Percentiles rank a stretch among this genome's conserved stretches.
Evolutionary conservation across 2,113 vertebrate species (phyloP).

Genomic region (Callipepla californica): DNA sequence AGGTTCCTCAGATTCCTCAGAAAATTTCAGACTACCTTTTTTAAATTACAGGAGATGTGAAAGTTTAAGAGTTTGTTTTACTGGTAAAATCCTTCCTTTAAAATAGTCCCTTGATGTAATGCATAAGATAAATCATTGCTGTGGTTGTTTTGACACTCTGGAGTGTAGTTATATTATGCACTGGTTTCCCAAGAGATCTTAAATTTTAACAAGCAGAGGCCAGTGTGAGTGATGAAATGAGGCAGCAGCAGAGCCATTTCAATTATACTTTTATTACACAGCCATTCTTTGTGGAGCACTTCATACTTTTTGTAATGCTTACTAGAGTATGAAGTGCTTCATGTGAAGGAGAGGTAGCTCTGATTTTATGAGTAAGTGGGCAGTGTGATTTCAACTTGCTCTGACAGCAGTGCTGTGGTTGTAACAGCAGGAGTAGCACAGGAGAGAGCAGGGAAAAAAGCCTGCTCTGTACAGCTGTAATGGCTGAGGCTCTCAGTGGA

Average conservation of each 20-base stretch:
- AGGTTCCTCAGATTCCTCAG: neutral
- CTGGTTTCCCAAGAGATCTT: conserved; percentile 59
- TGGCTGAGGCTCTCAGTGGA: neutral
- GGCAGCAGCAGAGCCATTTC: conserved; percentile 55
- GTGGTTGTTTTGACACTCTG: conserved; percentile 45
- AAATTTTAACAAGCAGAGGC: conserved; percentile 68
- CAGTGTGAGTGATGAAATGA: conserved; percentile 46
- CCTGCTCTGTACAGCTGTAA: neutral
- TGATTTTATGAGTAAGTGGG: conserved; percentile 4
- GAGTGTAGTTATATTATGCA: conserved; percentile 56
- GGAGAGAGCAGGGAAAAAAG: neutral
- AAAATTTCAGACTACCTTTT: rapidly evolving
- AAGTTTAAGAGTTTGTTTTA: conserved; percentile 15
- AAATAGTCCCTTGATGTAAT: conserved; percentile 39
- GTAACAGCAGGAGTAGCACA: neutral
- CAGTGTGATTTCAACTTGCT: neutral
- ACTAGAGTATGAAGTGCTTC: conserved; percentile 7
- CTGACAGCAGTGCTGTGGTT: neutral
- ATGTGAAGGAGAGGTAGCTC: neutral
- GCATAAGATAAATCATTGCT: conserved; percentile 38
- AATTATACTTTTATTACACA: conserved; percentile 61
- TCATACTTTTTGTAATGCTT: conserved; percentile 20
- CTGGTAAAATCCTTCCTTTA: conserved; percentile 15
- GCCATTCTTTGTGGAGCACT: conserved; percentile 30
- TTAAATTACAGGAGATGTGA: neutral